A percentile compares a stretch with the other conserved stretches of the same genome.
phyloP scores from a whole-genome alignment of 2,888 invertebrate genomes.

The Eupithecia vulgata region DNA sequence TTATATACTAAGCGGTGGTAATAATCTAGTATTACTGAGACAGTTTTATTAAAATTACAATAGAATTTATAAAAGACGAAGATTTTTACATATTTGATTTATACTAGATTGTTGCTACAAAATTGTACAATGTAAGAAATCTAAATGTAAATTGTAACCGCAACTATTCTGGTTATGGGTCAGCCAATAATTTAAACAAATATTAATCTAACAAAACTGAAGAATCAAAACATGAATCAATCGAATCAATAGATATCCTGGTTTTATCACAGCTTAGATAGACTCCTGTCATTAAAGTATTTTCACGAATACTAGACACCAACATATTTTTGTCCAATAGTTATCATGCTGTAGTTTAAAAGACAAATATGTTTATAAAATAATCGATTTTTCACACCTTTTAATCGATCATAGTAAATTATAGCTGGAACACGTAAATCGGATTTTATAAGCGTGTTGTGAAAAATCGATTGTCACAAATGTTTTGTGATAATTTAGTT shows the following conservation, averaged over 20 bases:
- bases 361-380: slow-evolving; percentile 20
- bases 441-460: slow-evolving; percentile 19
- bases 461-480: slow-evolving; percentile 42
- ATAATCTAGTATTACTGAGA: neutral
- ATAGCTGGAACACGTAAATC: slow-evolving; percentile 3
- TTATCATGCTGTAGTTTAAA: neutral
- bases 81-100: no score
- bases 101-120: slow-evolving; percentile 13
- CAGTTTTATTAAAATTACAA: neutral
- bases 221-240: neutral
- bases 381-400: slow-evolving; percentile 53
- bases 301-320: neutral
- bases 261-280: slow-evolving; percentile 21
- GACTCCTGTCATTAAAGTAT: slow-evolving; percentile 27
- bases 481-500: slow-evolving; percentile 31
- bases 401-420: neutral
- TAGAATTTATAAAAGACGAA: neutral
- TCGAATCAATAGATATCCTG: neutral
- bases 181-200: slow-evolving; percentile 6
- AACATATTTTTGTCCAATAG: neutral
- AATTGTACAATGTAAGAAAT: neutral
- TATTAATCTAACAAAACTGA: neutral
- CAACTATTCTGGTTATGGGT: slow-evolving; percentile 28
- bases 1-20: neutral
- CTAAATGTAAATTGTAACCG: slow-evolving; percentile 10